Conservation (phyloP, 2,113 vertebrate species). For the Sapajus apella region DNA sequence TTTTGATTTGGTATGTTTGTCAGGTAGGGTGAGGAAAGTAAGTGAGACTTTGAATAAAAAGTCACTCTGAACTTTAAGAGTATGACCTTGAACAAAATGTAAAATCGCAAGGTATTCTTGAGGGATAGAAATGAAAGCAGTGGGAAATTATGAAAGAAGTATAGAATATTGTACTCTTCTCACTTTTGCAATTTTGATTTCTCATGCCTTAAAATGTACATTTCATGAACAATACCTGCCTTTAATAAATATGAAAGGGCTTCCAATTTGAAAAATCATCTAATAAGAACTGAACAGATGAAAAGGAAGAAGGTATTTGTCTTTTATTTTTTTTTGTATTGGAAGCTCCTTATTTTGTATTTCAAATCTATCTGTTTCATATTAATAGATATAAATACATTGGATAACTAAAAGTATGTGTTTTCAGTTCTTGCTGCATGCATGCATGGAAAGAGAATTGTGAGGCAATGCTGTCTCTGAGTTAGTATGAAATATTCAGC, state of each 20-base stretch:
- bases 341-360: slow-evolving; percentile 47
- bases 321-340: not conserved
- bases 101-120: not conserved
- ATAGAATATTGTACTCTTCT: not conserved
- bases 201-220: not conserved
- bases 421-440: slow-evolving; percentile 46
- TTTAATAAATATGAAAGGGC: not conserved
- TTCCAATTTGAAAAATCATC: not conserved
- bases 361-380: slow-evolving; percentile 48
- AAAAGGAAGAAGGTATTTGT: not conserved
- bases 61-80: not conserved
- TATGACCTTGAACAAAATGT: not conserved
- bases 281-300: not conserved
- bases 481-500: slow-evolving; percentile 41
- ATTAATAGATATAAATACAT: slow-evolving; percentile 72
- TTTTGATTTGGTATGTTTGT: not conserved
- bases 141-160: not conserved
- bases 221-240: not conserved
- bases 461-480: slow-evolving; percentile 42
- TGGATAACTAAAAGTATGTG: slow-evolving; percentile 67
- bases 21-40: not conserved
- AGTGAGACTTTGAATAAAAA: slow-evolving; percentile 32
- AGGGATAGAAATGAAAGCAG: slow-evolving; percentile 16
- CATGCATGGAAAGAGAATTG: not conserved
- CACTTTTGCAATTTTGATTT: not conserved